Base-by-base conservation (phyloP, 2,888 invertebrate genomes). In the Altica lythri region DNA sequence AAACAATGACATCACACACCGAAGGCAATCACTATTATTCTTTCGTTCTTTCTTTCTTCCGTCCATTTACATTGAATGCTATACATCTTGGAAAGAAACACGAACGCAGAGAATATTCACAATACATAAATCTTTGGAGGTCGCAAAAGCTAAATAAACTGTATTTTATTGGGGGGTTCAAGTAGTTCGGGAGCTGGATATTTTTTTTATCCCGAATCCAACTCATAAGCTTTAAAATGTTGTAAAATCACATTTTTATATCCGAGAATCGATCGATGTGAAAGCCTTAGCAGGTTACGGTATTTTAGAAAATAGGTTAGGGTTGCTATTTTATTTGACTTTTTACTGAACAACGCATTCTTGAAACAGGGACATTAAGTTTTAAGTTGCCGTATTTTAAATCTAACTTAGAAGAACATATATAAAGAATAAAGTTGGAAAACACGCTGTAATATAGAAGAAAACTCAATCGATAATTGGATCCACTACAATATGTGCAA, bases 21-120 rank as follows among this genome's bases (percentile, higher is more conserved):
- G 59, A 56, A 49, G 54, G 68, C 68, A 72, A 72, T 72, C 71
- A 72, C 71, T 72, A 70, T 73, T 69, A 73, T 71, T 72, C 71
- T 72, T 70, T 63, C 58, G 57, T 49, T 40, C 32, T 40, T 18
- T 38, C 47, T 27, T 49, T 30, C 40, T 49, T 32, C 48, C 48
- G 38, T 67, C 70, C 68, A 73, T 75, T 74, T 75, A 73, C 74
- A 74, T 74, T 74, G 73, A 75, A 74, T 75, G 71, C 74, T 66
- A 72, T 74, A 73, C 72, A 72, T 74, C 74, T 72, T 71, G 50
- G 42, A 59, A 57, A 60, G 62, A 67, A 69, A 70, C 71, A 70
- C 68, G 71, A 63, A 66, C 60, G 66, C 68, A 63, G 70, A 61
- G 68, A 70, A 69, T 68, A 67, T 71, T 70, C 71, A 64, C 70